These are phyloP conservation scores for Protobothrops flavoviridis DNA, from an alignment of 2,113 vertebrate species.

Conservation along the genomic window DNA sequence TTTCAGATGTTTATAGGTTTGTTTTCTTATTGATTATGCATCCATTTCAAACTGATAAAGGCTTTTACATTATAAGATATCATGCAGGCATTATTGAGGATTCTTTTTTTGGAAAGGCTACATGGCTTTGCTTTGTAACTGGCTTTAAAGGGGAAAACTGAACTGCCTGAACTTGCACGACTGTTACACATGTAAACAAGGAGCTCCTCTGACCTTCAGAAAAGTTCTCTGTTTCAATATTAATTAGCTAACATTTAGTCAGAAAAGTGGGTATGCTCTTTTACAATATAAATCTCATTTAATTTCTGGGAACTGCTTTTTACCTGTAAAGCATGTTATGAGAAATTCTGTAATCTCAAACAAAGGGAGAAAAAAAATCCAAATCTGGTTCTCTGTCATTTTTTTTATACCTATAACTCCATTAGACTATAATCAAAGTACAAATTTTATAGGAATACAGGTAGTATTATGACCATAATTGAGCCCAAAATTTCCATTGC, in stretches of 20 bases:
- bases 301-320: not conserved
- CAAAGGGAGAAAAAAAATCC: not conserved
- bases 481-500: not conserved
- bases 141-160: constrained; percentile 38
- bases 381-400: constrained; percentile 1
- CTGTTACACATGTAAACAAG: constrained; percentile 20
- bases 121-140: constrained; percentile 41
- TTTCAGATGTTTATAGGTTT: not conserved
- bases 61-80: constrained; percentile 29
- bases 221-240: constrained; percentile 31
- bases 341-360: constrained; percentile 2
- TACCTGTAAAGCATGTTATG: constrained; percentile 5
- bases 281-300: not conserved
- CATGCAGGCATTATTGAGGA: constrained; percentile 7
- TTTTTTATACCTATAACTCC: not conserved
- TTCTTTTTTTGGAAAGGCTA: constrained; percentile 35
- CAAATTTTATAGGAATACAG: not conserved
- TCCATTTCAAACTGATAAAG: not conserved
- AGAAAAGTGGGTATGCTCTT: not conserved
- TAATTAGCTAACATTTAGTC: constrained; percentile 9
- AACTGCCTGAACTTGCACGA: constrained; percentile 36
- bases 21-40: not conserved
- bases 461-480: not conserved
- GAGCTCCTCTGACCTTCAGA: constrained; percentile 30
- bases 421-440: not conserved